Conservation (phyloP, 2,888 invertebrate species). For the Phanerotoma sp. region DNA sequence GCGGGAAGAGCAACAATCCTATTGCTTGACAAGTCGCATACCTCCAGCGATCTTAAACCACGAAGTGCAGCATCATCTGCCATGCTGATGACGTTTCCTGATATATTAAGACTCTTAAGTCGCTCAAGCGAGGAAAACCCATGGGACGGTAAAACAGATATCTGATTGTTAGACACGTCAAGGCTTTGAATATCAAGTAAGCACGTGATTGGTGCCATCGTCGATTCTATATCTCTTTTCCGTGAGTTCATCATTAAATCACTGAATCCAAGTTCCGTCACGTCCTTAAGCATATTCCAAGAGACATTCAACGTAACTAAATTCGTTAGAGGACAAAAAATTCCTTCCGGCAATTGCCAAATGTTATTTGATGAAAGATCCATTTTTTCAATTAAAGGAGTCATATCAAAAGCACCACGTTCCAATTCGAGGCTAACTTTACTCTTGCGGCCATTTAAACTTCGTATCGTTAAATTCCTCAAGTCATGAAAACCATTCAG, state of each 20-base stretch:
- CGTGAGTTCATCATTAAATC: conserved; percentile 62
- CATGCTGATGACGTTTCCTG: conserved; percentile 87
- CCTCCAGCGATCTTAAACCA: conserved; percentile 78
- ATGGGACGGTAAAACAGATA: conserved; percentile 78
- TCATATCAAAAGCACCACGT: conserved; percentile 73
- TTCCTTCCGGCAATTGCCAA: conserved; percentile 83
- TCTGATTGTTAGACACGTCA: conserved; percentile 83
- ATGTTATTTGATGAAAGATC: conserved; percentile 88
- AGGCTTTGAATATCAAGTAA: conserved; percentile 79
- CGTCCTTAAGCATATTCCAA: conserved; percentile 84
- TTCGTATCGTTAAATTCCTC: conserved; percentile 80
- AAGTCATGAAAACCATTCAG: conserved; percentile 79
- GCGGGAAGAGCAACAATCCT: conserved; percentile 86
- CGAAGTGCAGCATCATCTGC: conserved; percentile 81
- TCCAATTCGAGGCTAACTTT: conserved; percentile 78
- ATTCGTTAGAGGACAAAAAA: conserved; percentile 81
- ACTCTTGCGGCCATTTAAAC: conserved; percentile 64
- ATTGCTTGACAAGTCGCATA: conserved; percentile 88
- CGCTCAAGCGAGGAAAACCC: conserved; percentile 80
- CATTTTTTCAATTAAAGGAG: conserved; percentile 77
- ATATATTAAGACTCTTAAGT: conserved; percentile 77
- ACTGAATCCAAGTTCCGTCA: conserved; percentile 81
- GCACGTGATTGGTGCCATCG: conserved; percentile 59
- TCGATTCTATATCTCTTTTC: conserved; percentile 36
- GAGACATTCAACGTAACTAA: conserved; percentile 82